phyloP scores from a whole-genome alignment of 2,113 vertebrate species.

The Pionites leucogaster region DNA sequence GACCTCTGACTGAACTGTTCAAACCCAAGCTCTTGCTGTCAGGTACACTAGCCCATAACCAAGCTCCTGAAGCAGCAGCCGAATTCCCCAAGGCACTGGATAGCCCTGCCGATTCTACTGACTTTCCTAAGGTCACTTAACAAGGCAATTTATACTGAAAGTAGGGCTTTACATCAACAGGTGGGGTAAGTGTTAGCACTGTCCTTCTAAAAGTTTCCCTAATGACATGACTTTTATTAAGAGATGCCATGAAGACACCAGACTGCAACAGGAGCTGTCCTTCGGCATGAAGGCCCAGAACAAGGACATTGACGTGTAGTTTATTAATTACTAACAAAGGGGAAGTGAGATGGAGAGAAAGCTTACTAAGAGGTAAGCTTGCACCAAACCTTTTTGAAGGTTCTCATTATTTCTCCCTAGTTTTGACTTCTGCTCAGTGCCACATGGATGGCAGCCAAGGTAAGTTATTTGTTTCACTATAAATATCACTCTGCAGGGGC shows the following conservation, averaged over 20 bases:
- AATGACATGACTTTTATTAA: accelerated
- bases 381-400: neutral
- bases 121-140: neutral
- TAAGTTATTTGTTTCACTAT: neutral
- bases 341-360: neutral
- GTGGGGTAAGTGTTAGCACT: neutral
- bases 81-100: neutral
- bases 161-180: neutral
- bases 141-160: neutral
- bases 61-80: neutral
- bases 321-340: neutral
- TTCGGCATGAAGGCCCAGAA: neutral
- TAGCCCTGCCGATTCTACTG: neutral
- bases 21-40: neutral
- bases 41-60: neutral
- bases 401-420: neutral
- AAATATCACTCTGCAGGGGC: neutral
- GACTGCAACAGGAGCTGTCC: neutral
- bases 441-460: neutral
- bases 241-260: neutral
- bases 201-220: neutral
- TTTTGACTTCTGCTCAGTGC: neutral
- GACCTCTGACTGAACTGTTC: neutral
- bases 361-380: neutral
- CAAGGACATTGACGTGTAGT: neutral